Evolutionary conservation across 1,140 invertebrate species (phyloP).

Genomic region (Eurosta solidaginis): DNA sequence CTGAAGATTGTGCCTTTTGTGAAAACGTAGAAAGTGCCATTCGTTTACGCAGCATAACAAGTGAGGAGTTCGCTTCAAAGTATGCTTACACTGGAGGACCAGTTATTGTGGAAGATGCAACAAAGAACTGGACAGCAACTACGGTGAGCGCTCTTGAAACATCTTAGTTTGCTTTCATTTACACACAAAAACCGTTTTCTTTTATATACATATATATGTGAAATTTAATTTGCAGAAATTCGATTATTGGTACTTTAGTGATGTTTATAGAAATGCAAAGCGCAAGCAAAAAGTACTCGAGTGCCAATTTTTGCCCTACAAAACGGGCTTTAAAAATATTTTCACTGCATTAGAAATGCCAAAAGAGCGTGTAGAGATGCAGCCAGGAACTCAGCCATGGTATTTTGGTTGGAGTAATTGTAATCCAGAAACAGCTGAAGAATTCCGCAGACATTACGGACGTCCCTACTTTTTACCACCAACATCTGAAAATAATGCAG

Average conservation of each 20-base stretch:
- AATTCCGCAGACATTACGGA: slow-evolving; percentile 78
- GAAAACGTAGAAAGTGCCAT: slow-evolving; percentile 66
- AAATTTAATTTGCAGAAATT: slow-evolving; percentile 60
- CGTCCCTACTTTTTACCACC: slow-evolving; percentile 87
- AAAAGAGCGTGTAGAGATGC: slow-evolving; percentile 67
- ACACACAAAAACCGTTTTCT: neutral
- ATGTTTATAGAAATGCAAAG: slow-evolving; percentile 68
- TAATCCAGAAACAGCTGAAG: slow-evolving; percentile 74
- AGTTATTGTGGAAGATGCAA: slow-evolving; percentile 83
- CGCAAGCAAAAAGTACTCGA: slow-evolving; percentile 64
- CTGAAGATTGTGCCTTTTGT: slow-evolving; percentile 78
- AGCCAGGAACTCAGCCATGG: slow-evolving; percentile 71
- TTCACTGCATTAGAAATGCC: slow-evolving; percentile 81
- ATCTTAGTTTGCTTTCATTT: neutral
- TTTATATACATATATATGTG: neutral
- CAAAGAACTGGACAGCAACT: slow-evolving; percentile 76
- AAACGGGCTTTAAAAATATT: slow-evolving; percentile 80
- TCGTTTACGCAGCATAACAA: slow-evolving; percentile 68
- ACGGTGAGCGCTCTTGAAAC: slow-evolving; percentile 46
- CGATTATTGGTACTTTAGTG: slow-evolving; percentile 79
- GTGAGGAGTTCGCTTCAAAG: slow-evolving; percentile 69
- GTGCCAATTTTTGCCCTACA: slow-evolving; percentile 92
- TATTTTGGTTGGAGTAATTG: slow-evolving; percentile 96
- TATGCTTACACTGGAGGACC: slow-evolving; percentile 80
- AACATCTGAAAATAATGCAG: slow-evolving; percentile 80